phyloP scores from a whole-genome alignment of 1,140 invertebrate species.

The Pachypsylla venusta region DNA sequence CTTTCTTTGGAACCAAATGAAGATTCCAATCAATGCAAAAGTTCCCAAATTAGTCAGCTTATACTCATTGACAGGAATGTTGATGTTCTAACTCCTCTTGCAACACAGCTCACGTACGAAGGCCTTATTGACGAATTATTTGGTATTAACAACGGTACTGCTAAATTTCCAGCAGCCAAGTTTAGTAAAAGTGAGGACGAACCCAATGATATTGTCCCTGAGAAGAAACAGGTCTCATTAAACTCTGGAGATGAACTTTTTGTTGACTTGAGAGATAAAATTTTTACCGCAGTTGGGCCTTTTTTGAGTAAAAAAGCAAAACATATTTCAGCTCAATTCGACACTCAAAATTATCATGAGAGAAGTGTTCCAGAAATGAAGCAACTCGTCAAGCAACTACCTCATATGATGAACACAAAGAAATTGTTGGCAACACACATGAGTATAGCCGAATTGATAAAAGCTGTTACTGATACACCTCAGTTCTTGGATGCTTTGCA shows the following conservation, averaged over 20 bases:
- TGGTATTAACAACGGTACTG: constrained; percentile 55
- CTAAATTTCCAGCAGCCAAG: constrained; percentile 68
- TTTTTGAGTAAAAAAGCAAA: constrained; percentile 76
- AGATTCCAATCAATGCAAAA: constrained; percentile 31
- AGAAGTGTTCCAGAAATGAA: constrained; percentile 89
- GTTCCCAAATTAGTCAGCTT: constrained; percentile 69
- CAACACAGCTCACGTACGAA: constrained; percentile 94
- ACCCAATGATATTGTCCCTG: constrained; percentile 39
- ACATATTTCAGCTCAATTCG: constrained; percentile 67
- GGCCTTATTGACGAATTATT: constrained; percentile 89
- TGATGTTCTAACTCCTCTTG: constrained; percentile 81
- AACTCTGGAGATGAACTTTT: constrained; percentile 85
- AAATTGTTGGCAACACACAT: constrained; percentile 63
- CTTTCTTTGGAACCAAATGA: constrained; percentile 54
- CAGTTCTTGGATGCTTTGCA: constrained; percentile 49
- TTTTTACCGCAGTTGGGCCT: constrained; percentile 81
- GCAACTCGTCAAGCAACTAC: constrained; percentile 77
- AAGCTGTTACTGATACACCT: constrained; percentile 48
- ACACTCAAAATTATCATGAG: constrained; percentile 67
- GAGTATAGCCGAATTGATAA: constrained; percentile 58
- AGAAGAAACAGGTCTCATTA: constrained; percentile 66
- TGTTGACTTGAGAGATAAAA: constrained; percentile 74
- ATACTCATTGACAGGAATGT: constrained; percentile 75
- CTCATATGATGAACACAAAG: constrained; percentile 75
- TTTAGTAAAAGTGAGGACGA: constrained; percentile 54